phyloP scores from a whole-genome alignment of 1,140 invertebrate genomes.

The Drosophila sucinea region DNA sequence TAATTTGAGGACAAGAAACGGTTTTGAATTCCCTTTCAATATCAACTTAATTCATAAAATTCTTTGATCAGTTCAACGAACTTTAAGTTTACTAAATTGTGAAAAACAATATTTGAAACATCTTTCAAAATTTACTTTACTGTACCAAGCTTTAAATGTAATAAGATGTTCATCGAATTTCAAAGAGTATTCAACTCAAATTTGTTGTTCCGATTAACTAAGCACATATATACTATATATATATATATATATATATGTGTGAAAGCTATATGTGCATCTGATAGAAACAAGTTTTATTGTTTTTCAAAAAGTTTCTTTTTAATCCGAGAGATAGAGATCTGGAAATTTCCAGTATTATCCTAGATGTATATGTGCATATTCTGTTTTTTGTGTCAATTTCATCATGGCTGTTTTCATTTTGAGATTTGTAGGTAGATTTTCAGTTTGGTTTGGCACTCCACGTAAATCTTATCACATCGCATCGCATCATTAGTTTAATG shows the following conservation, averaged over 20 bases:
- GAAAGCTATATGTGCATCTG: not conserved
- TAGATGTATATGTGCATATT: not conserved
- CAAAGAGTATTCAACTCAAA: too few relatives aligned
- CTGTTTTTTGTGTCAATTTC: not conserved
- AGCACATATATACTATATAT: not conserved
- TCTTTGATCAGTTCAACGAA: too few relatives aligned
- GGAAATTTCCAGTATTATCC: not conserved
- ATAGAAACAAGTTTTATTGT: not conserved
- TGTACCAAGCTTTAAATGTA: too few relatives aligned
- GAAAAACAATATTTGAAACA: too few relatives aligned
- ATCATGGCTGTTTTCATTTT: not conserved
- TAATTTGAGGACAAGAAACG: too few relatives aligned
- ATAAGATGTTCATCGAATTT: too few relatives aligned
- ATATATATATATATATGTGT: too few relatives aligned
- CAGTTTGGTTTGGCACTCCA: not conserved
- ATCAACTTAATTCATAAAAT: too few relatives aligned
- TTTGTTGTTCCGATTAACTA: not conserved
- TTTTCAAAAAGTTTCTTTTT: not conserved
- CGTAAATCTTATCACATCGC: slow-evolving; percentile 2
- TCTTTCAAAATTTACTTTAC: too few relatives aligned
- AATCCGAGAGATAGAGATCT: not conserved
- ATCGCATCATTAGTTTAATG: slow-evolving; percentile 5
- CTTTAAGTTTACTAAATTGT: too few relatives aligned
- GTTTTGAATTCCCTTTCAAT: too few relatives aligned
- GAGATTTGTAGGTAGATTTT: not conserved